Evolutionary conservation across 2,797 vertebrate species (phyloP).

Genomic region (Arrhamphus sclerolepis): DNA sequence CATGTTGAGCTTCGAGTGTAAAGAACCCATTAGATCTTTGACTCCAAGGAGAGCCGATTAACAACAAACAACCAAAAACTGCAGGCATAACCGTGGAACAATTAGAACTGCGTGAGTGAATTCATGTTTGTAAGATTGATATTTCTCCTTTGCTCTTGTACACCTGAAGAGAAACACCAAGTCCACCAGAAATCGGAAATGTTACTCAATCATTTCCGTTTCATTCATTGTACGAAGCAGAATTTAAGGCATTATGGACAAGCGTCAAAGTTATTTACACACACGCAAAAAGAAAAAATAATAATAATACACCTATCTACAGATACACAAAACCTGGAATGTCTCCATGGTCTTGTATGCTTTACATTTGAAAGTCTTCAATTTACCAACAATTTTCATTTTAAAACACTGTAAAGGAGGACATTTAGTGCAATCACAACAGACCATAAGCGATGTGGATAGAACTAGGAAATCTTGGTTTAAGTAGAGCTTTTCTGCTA

Average conservation of each 20-base stretch:
- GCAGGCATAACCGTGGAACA: not conserved
- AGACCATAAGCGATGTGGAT: slow-evolving; percentile 63
- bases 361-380: slow-evolving; percentile 72
- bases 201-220: slow-evolving; percentile 50
- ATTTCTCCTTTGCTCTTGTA: slow-evolving; percentile 41
- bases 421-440: slow-evolving; percentile 83
- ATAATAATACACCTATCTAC: slow-evolving; percentile 63
- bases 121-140: slow-evolving; percentile 23
- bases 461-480: slow-evolving; percentile 47
- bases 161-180: slow-evolving; percentile 45
- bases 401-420: slow-evolving; percentile 74
- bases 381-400: slow-evolving; percentile 66
- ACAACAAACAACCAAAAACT: not conserved
- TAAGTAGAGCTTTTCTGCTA: slow-evolving; percentile 17
- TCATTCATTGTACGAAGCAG: slow-evolving; percentile 74
- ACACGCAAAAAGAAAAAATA: slow-evolving; percentile 3
- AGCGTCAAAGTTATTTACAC: slow-evolving; percentile 77
- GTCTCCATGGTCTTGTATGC: slow-evolving; percentile 67
- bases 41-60: not conserved
- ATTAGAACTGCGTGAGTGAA: not conserved
- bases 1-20: slow-evolving; percentile 21
- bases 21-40: slow-evolving; percentile 20
- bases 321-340: slow-evolving; percentile 66
- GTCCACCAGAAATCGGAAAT: slow-evolving; percentile 50
- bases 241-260: slow-evolving; percentile 85